Evolutionary conservation across 2,888 invertebrate genomes (phyloP), one percentile per base, ranked within the genome.

Genomic region (Neoitamus cyanurus): DNA sequence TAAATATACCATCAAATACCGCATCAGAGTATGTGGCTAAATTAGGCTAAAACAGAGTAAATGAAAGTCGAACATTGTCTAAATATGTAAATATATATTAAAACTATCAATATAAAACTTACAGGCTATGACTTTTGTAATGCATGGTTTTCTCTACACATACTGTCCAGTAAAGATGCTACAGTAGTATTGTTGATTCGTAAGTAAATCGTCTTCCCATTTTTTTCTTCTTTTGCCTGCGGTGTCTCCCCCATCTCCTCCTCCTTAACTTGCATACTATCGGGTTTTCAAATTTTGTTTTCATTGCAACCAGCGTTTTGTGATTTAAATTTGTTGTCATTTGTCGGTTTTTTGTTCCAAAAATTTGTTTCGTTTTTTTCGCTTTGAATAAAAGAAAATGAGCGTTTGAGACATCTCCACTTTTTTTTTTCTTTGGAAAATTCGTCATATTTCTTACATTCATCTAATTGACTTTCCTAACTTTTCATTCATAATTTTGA

Each of bases 71-170:
- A 48, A 9, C 20, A 30, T 28, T 68, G 30, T 48, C 77, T 84
- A 84, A 75, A 75, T 84, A 84, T 84, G 84, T 84, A 84, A 84
- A 84, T 84, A 85, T 80, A 80, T 84, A 85, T 85, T 85, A 84
- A 85, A 85, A 85, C 84, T 85, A 85, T 84, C 68, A 85, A 85
- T 85, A 85, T 85, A 85, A 85, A 85, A 85, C 85, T 85, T 85
- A 85, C 37, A 75, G 58, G 68, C 84, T 84, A 85, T 48, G 58
- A 80, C 48, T 80, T 80, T 80, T 68, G 80, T 80, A 58, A 80
- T 80, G 68, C 20, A 58, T 31, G 80, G 25, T 7, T 68, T 80
- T 68, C 34, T 80, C 58, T 58, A 68, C 30, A 58, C 31, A 80
- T 80, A 80, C 68, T 80, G 46, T 80, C 68, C 31, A 68, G 31